phyloP scores from a whole-genome alignment of 2,797 vertebrate species.

The Labeo calbasu region DNA sequence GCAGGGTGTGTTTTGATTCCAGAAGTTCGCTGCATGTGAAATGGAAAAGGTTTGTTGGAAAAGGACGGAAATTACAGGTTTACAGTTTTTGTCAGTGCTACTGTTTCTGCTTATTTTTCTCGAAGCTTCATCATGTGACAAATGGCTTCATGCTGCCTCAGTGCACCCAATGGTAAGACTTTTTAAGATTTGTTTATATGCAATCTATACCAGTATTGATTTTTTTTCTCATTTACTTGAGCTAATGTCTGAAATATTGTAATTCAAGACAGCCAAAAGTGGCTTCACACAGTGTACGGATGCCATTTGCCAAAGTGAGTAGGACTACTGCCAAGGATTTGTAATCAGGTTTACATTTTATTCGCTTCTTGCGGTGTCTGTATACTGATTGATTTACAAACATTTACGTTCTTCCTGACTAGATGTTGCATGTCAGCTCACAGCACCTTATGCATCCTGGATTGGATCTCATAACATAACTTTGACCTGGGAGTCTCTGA shows the following conservation, averaged over 20 bases:
- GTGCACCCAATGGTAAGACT: slow-evolving; percentile 34
- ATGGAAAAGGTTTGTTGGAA: slow-evolving; percentile 25
- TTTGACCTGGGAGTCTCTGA: slow-evolving; percentile 74
- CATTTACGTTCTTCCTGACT: neutral
- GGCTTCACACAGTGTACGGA: neutral
- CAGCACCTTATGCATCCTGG: slow-evolving; percentile 72
- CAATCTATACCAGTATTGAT: neutral
- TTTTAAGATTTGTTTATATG: slow-evolving; percentile 12
- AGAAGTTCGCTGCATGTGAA: neutral
- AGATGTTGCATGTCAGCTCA: slow-evolving; percentile 65
- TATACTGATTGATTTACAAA: slow-evolving; percentile 2
- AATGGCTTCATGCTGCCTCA: slow-evolving; percentile 10
- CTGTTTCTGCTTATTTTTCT: slow-evolving; percentile 33
- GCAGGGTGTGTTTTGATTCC: neutral
- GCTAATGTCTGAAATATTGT: slow-evolving; percentile 8
- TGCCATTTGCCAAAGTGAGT: slow-evolving; percentile 36
- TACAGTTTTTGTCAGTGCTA: neutral
- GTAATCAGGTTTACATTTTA: neutral
- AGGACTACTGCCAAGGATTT: neutral
- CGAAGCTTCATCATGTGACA: slow-evolving; percentile 21
- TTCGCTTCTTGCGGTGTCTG: neutral
- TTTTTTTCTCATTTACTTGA: neutral
- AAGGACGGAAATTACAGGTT: neutral
- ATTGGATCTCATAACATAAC: slow-evolving; percentile 71
- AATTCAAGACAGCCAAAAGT: slow-evolving; percentile 30